Percentiles rank a stretch among this genome's conserved stretches.
Evolutionary conservation across 2,113 vertebrate species (phyloP).

Genomic region (Campylorhamphus procurvoides): DNA sequence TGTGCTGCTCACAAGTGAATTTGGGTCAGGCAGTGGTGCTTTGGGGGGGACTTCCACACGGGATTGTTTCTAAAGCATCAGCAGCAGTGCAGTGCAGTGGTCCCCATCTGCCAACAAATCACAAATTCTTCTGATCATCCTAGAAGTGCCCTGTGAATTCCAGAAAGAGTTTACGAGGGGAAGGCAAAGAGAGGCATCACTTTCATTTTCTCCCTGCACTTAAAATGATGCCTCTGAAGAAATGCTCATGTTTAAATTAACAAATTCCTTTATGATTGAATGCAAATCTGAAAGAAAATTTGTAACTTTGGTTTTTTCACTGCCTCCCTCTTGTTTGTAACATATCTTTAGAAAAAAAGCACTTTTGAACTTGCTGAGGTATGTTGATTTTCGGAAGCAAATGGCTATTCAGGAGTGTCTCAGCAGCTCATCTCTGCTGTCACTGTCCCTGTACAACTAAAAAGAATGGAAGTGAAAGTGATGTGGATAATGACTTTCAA

Average conservation of each 20-base stretch:
- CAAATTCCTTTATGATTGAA: background rate
- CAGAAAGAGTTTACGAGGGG: background rate
- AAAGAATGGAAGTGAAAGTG: background rate
- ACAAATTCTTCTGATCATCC: background rate
- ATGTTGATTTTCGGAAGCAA: constrained; percentile 7
- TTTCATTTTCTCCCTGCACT: background rate
- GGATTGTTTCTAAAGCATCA: background rate
- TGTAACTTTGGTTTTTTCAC: background rate
- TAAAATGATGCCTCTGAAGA: background rate
- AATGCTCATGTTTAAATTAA: background rate
- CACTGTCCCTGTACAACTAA: background rate
- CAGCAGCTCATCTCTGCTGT: background rate
- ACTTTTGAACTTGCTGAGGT: background rate
- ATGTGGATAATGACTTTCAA: background rate
- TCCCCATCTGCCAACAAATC: background rate
- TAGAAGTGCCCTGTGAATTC: background rate
- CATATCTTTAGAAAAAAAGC: background rate
- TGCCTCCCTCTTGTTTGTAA: background rate
- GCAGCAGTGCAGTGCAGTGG: background rate
- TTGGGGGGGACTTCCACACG: background rate
- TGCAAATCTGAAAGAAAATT: background rate
- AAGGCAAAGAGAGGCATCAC: background rate
- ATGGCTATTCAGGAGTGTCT: background rate
- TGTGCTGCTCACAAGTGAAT: background rate
- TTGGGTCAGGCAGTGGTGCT: background rate